Base-by-base conservation (phyloP, 2,888 invertebrate species). In the Clistopyga incitator region DNA sequence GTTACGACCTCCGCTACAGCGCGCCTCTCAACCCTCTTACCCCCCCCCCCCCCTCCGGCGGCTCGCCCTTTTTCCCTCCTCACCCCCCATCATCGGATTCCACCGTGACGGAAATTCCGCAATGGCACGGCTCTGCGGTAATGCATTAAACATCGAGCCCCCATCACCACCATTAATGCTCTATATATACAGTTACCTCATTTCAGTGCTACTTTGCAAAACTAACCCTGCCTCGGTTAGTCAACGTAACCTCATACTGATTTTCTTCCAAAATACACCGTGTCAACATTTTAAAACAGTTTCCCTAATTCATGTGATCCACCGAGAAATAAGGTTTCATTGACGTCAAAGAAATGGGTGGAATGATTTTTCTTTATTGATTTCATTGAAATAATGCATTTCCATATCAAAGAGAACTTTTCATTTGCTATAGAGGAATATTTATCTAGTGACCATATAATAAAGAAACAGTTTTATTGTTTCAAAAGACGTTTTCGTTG, bases 1-100 rank as follows among this genome's bases (percentile, higher is more conserved):
- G 47, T 75, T 75, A 75, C 56, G 74, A 71, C 54, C 78, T 50
- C 52, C 70, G 52, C 52, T 52, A 52, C 70, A 54, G 38, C 52
- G 29, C 56, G 18, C 8, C 42, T 38, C 15, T 20, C 71, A 25
- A 50, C 6, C 68, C 68, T 45, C 50, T 23, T 20, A 11, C 20
- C 34, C 11, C n/a, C 29, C 29, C 70, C 13, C 38, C 3, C 23
- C 13, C 15, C 18, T 18, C 52, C 50, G n/a, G n/a, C n/a, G n/a
- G 52, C 3, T 34, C 4, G 0, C 25, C 11, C 8, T 15, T 34
- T 8, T 23, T 6, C 3, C 34, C 38, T n/a, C 70, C 29, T 10
- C 3, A 10, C 29, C 10, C 10, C 23, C 54, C 71, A 25, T 54
- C 34, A n/a, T 13, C 29, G 34, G 52, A 64, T 65, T 79, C 47